Conservation (phyloP, 2,113 vertebrate genomes). For the Elaphurus davidianus region DNA sequence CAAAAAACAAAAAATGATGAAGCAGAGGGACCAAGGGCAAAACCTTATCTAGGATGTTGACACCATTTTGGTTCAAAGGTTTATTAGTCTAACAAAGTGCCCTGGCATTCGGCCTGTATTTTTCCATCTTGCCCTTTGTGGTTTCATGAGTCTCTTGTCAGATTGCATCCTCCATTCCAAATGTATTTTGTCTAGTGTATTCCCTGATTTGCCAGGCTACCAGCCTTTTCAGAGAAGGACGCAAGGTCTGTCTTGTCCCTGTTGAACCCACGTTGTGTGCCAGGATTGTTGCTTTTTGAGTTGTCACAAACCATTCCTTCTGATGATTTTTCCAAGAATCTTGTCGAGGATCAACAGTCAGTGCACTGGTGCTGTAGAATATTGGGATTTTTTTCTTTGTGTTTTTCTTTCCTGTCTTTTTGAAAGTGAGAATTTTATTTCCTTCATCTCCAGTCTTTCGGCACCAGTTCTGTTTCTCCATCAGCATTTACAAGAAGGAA, state of each 20-base stretch:
- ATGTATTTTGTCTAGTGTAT: not conserved
- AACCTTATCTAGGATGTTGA: not conserved
- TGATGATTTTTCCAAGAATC: not conserved
- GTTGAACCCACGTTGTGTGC: not conserved
- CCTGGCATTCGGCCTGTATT: not conserved
- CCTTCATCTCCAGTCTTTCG: not conserved
- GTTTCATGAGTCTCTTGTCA: not conserved
- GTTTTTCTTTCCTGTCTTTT: not conserved
- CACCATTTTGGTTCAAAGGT: not conserved
- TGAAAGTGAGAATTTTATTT: not conserved
- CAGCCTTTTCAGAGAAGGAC: not conserved
- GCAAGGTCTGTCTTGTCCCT: not conserved
- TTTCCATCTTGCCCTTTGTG: not conserved
- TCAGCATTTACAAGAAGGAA: constrained; percentile 35
- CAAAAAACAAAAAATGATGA: not conserved
- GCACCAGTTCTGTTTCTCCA: not conserved
- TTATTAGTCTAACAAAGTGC: not conserved
- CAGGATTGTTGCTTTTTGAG: not conserved
- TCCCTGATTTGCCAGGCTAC: not conserved
- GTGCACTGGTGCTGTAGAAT: not conserved
- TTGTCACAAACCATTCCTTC: not conserved
- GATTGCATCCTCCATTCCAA: not conserved
- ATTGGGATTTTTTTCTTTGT: not conserved
- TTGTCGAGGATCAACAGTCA: not conserved
- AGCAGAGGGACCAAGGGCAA: not conserved